Evolutionary conservation across 2,797 vertebrate species (phyloP).

Genomic region (Lacerta bilineata): DNA sequence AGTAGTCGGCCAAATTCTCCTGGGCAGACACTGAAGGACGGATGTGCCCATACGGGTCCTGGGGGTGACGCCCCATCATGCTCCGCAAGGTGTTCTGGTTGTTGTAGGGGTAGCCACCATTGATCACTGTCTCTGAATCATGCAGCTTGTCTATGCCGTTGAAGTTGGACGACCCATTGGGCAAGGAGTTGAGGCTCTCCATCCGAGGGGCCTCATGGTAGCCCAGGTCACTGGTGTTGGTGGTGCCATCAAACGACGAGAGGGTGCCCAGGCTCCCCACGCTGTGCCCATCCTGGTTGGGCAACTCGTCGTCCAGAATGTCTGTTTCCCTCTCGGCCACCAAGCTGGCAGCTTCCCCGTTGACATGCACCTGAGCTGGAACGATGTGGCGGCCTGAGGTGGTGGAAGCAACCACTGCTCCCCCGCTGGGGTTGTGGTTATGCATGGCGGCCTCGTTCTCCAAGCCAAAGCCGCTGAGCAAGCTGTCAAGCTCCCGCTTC

Average conservation of each 20-base stretch:
- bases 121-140: slow-evolving; percentile 70
- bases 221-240: slow-evolving; percentile 77
- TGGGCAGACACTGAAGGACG: slow-evolving; percentile 73
- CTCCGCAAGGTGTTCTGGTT: slow-evolving; percentile 71
- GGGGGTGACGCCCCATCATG: slow-evolving; percentile 60
- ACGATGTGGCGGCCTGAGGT: slow-evolving; percentile 86
- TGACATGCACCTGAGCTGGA: slow-evolving; percentile 95
- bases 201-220: slow-evolving; percentile 76
- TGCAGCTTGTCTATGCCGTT: slow-evolving; percentile 78
- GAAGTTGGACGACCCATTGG: slow-evolving; percentile 77
- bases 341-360: slow-evolving; percentile 82
- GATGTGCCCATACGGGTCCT: slow-evolving; percentile 59
- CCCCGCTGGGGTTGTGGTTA: slow-evolving; percentile 71
- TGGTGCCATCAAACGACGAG: slow-evolving; percentile 90
- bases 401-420: slow-evolving; percentile 29
- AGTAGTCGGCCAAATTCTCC: slow-evolving; percentile 75
- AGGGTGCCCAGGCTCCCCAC: slow-evolving; percentile 94
- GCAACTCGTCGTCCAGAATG: slow-evolving; percentile 95
- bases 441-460: slow-evolving; percentile 86
- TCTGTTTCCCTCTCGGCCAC: slow-evolving; percentile 93
- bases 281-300: slow-evolving; percentile 92
- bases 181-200: slow-evolving; percentile 75
- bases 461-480: slow-evolving; percentile 92
- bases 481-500: slow-evolving; percentile 92
- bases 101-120: slow-evolving; percentile 79